phyloP scores from a whole-genome alignment of 2,888 invertebrate species.

The Oscheius myriophilus region DNA sequence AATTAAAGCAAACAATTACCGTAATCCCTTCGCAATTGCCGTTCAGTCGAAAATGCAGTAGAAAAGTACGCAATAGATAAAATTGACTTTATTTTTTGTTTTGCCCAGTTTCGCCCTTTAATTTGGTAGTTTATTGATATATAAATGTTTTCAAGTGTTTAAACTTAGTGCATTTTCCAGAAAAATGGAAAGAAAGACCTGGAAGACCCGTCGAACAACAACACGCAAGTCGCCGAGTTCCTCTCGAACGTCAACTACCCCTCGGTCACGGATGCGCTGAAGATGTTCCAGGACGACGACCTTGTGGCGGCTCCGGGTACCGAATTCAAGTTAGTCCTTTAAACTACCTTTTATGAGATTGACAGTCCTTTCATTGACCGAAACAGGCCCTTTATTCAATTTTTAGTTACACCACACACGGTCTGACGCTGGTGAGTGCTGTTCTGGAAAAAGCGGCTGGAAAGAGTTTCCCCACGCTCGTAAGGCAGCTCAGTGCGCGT shows the following conservation, averaged over 20 bases:
- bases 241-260: slow-evolving; percentile 72
- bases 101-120: background rate
- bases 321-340: slow-evolving; percentile 41
- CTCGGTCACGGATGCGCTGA: slow-evolving; percentile 72
- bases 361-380: slow-evolving; percentile 3
- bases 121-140: background rate
- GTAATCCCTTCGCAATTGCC: background rate
- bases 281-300: slow-evolving; percentile 76
- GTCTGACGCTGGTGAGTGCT: slow-evolving; percentile 76
- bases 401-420: slow-evolving; percentile 76
- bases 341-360: too few species aligned
- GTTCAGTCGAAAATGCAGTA: background rate
- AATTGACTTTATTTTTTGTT: background rate
- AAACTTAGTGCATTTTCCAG: slow-evolving; percentile 9
- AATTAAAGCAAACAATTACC: too few species aligned
- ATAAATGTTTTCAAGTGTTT: background rate
- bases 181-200: slow-evolving; percentile 12
- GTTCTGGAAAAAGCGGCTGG: slow-evolving; percentile 74
- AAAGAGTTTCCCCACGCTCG: slow-evolving; percentile 63
- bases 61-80: background rate
- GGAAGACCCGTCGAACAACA: slow-evolving; percentile 37
- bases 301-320: slow-evolving; percentile 75
- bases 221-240: slow-evolving; percentile 71
- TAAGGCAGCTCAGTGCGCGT: slow-evolving; percentile 71
- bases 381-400: slow-evolving; percentile 41